Conservation (phyloP, 2,888 invertebrate genomes). For the Conomelus anceps region DNA sequence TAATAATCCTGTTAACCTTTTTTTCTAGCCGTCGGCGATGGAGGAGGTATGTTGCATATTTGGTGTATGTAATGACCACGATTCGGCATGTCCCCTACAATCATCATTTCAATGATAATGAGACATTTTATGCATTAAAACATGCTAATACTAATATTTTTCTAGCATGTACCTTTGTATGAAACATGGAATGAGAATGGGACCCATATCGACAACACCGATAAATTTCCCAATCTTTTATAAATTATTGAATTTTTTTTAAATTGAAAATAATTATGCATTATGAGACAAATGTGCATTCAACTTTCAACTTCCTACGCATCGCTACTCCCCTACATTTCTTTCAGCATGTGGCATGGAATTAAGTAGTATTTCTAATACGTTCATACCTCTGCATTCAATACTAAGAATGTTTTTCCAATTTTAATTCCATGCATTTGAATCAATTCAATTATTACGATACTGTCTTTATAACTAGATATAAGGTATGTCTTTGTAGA, state of each 20-base stretch:
- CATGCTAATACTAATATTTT: background rate
- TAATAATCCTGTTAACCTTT: background rate
- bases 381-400: background rate
- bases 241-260: background rate
- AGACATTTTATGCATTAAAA: too few relatives aligned
- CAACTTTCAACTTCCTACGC: background rate
- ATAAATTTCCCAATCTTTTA: background rate
- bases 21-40: constrained; percentile 28
- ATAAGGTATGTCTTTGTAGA: too few relatives aligned
- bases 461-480: too few relatives aligned
- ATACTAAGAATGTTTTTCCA: background rate
- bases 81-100: background rate
- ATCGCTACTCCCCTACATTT: too few relatives aligned
- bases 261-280: background rate
- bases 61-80: background rate
- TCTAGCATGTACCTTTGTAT: background rate
- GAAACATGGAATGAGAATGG: background rate
- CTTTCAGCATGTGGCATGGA: background rate
- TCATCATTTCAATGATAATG: background rate
- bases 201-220: background rate
- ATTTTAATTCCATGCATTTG: background rate
- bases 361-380: background rate
- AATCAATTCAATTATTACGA: background rate
- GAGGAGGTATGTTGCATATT: constrained; percentile 28
- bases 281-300: background rate